Evolutionary conservation across 2,113 vertebrate species (phyloP), one percentile per base, ranked within the genome.

Genomic region (Elaphurus davidianus): DNA sequence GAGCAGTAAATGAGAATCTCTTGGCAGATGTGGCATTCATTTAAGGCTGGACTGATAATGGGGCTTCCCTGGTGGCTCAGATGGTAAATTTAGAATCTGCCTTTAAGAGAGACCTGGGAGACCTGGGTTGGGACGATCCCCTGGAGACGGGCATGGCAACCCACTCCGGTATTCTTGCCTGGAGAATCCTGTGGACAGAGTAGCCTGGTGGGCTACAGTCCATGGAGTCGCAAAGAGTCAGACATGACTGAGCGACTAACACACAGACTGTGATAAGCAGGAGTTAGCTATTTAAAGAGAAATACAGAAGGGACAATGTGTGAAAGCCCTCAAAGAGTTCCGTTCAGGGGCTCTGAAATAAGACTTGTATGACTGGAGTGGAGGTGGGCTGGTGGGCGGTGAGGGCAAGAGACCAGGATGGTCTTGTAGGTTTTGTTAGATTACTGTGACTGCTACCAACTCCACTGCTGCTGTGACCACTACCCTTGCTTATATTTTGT

Each of bases 191-290:
- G 13, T 25, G 67, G n/a, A 40, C 21, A 71, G 67, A 74, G 67
- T 0, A 40, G 67, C 67, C 2, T 74, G 19, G n/a, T 0, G 2
- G n/a, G 19, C 67, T 23, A 23, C 5, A 71, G 19, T 40, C 67
- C 67, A 23, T 23, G 67, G n/a, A 5, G 10, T 40, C 2, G 12
- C 67, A 74, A 1, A 23, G 19, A 74, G 21, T 74, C 5, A 1
- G 19, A 40, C 19, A 40, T 6, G 36, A 40, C 67, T 25, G 36
- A 74, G 67, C 0, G 1, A 74, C 67, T 25, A 13, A 74, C n/a
- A 74, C n/a, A 23, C 67, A 40, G 67, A 74, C 67, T 13, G n/a
- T 59, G 74, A 3, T 17, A 74, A 45, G 87, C 47, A 82, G 64
- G 30, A 78, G 27, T 79, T 91, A 57, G 25, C 47, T 76, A 19